These are phyloP conservation scores for Papilio helenus DNA, from an alignment of 1,140 invertebrate species.

Conservation along the genomic window DNA sequence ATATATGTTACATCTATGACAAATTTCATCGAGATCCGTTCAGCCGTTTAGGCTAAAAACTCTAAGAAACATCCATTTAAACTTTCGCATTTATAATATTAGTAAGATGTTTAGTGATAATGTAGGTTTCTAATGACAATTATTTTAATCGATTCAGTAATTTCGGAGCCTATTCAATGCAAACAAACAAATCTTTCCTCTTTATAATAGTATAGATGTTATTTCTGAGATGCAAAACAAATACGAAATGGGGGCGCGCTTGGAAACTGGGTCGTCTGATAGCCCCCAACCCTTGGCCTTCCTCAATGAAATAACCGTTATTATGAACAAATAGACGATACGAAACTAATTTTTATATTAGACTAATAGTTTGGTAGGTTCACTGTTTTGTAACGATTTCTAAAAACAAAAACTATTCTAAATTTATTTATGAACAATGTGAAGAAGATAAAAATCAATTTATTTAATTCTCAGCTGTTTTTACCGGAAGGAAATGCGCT, in stretches of 20 bases:
- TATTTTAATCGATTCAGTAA: no score
- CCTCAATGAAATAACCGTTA: constrained; percentile 1
- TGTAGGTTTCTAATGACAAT: no score
- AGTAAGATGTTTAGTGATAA: no score
- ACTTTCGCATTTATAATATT: no score
- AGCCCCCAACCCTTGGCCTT: constrained; percentile 19
- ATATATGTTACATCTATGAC: no score
- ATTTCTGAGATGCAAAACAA: not conserved
- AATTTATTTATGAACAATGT: not conserved
- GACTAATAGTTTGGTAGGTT: not conserved
- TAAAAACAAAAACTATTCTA: not conserved
- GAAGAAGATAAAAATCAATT: not conserved
- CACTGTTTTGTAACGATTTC: no score
- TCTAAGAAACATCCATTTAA: no score
- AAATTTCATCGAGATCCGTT: no score
- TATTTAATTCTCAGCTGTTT: not conserved
- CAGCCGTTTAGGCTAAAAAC: no score
- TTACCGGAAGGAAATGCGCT: not conserved
- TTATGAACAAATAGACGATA: not conserved
- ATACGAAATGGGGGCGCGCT: not conserved
- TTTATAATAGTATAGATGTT: not conserved
- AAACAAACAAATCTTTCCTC: no score
- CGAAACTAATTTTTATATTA: not conserved
- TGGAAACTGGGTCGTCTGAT: not conserved
- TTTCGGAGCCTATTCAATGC: no score